Evolutionary conservation across 2,888 invertebrate species (phyloP).

Genomic region (Athalia cordata): DNA sequence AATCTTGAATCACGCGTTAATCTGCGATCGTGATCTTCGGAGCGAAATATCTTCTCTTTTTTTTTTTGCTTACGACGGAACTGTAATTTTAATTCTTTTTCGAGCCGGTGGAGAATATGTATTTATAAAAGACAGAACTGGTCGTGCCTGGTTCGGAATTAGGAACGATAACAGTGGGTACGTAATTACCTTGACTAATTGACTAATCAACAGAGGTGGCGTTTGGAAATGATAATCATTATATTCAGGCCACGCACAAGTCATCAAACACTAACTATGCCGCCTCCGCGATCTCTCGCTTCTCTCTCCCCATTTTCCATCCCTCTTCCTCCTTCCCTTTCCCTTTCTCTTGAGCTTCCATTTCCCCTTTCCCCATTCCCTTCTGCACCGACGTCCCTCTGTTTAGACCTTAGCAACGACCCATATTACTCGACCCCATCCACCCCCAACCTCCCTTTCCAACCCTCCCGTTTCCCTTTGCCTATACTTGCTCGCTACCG

Average conservation of each 20-base stretch:
- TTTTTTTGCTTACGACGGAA: too few species aligned
- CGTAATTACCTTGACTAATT: conserved; percentile 37
- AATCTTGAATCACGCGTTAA: too few species aligned
- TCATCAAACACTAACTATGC: conserved; percentile 60
- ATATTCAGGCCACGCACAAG: conserved; percentile 60
- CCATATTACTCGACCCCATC: conserved; percentile 54
- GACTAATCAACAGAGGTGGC: conserved; percentile 44
- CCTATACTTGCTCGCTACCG: conserved; percentile 5
- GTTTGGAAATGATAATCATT: conserved; percentile 46
- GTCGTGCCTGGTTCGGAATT: neutral
- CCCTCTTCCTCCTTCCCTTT: neutral
- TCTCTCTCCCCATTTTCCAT: neutral
- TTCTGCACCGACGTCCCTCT: conserved; percentile 22
- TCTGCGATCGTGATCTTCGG: too few species aligned
- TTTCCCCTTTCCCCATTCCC: neutral
- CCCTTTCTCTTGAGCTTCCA: neutral
- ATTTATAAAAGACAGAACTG: neutral
- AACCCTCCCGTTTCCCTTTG: neutral
- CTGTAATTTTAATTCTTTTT: too few species aligned
- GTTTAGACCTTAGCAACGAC: conserved; percentile 51
- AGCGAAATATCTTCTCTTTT: too few species aligned
- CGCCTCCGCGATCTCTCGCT: conserved; percentile 3
- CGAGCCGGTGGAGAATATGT: too few species aligned
- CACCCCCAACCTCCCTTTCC: neutral
- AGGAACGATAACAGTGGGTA: conserved; percentile 13